Percentiles rank a stretch among this genome's conserved stretches.
Conservation (phyloP, 2,797 vertebrate genomes). For the Clamator glandarius region DNA sequence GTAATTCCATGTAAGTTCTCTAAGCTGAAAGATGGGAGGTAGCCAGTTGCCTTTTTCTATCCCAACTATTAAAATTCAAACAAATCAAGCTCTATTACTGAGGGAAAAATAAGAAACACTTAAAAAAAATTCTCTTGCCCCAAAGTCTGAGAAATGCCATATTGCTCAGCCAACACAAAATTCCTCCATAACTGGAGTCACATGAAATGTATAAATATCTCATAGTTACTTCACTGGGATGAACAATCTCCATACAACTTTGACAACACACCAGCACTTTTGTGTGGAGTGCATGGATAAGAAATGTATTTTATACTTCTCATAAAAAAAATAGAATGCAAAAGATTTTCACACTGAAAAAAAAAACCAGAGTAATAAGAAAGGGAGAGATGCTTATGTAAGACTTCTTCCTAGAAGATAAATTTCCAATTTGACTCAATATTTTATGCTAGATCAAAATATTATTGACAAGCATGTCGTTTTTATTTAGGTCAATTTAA, state of each 20-base stretch:
- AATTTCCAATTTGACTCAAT: not conserved
- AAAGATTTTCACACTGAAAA: not conserved
- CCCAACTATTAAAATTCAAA: conserved; percentile 15
- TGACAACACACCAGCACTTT: not conserved
- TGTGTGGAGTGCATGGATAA: not conserved
- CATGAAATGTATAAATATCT: not conserved
- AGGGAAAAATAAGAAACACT: not conserved
- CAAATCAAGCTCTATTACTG: not conserved
- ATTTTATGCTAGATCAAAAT: not conserved
- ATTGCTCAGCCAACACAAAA: not conserved
- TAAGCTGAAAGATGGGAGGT: not conserved
- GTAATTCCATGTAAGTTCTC: not conserved
- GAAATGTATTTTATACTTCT: not conserved
- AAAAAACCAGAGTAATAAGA: not conserved
- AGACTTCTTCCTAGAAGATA: not conserved
- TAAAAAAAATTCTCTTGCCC: conserved; percentile 2
- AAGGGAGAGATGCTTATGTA: not conserved
- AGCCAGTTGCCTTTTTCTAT: not conserved
- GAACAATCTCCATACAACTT: not conserved
- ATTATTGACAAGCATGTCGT: not conserved
- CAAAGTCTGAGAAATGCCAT: conserved; percentile 11
- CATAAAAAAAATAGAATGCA: not conserved
- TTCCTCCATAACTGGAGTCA: not conserved
- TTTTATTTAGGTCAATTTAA: not conserved
- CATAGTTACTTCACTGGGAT: not conserved